Percentiles rank a stretch among this genome's conserved stretches.
Evolutionary conservation across 2,797 vertebrate genomes (phyloP).

Genomic region (Myripristis murdjan): DNA sequence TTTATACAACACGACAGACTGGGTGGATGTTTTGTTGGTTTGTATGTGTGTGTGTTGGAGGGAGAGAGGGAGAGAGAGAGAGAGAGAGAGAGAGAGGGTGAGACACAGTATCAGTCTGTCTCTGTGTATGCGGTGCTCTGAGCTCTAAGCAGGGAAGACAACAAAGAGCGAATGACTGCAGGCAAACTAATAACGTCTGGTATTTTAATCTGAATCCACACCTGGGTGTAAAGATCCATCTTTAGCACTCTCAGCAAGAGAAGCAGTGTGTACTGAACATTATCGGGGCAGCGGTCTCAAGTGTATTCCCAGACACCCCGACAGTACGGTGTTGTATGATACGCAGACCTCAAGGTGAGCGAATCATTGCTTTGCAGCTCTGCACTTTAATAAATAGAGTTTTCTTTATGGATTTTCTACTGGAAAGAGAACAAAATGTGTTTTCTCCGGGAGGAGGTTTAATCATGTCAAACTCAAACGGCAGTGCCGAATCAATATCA

Average conservation of each 20-base stretch:
- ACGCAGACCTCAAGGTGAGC: background rate
- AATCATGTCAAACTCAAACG: no score
- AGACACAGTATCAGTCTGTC: background rate
- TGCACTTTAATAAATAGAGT: constrained; percentile 1
- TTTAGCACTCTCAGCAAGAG: no score
- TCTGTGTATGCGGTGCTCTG: background rate
- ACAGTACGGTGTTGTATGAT: background rate
- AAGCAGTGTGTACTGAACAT: background rate
- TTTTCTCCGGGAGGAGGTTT: no score
- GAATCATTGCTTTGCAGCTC: constrained; percentile 26
- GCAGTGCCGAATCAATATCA: no score
- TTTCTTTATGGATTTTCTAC: background rate
- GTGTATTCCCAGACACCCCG: no score
- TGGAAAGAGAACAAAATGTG: background rate
- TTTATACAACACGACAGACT: background rate
- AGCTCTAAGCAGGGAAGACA: background rate
- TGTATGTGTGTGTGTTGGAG: background rate
- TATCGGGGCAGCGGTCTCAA: background rate
- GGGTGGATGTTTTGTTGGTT: no score
- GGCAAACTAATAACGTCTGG: constrained; percentile 1
- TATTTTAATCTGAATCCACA: constrained; percentile 4
- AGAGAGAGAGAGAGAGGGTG: background rate
- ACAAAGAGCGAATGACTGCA: background rate
- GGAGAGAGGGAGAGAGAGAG: background rate
- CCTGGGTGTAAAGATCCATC: constrained; percentile 13